Base-by-base conservation (phyloP, 2,888 invertebrate genomes). In the Melanargia galathea region DNA sequence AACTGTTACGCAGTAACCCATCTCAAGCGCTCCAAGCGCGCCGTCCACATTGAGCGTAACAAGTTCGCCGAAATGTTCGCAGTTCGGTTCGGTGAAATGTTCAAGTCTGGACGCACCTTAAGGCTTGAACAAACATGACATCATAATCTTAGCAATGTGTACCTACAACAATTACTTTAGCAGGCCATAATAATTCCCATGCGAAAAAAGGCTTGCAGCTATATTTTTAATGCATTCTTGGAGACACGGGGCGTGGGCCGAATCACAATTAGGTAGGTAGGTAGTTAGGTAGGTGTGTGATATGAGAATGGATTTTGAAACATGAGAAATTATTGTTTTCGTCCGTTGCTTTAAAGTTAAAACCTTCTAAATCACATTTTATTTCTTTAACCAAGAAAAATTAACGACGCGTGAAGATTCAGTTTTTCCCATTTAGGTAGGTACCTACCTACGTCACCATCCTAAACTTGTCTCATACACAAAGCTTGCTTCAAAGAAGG, bases 141-240 rank as follows among this genome's bases (percentile, higher is more conserved):
- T 82, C 80, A 80, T 73, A 74, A 72, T 71, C 63, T 64, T 62
- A 67, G 66, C 70, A 68, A 70, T 67, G 66, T 67, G 59, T 73
- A 69, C 75, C 73, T 75, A 77, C 75, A 73, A 73, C 79, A 79
- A 82, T 81, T 79, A 82, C 80, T 81, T 78, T 79, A 76, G 73
- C 69, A 69, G 75, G 77, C 74, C 70, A 74, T 80, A 81, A 80
- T 81, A 81, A 81, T 81, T 79, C 78, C 76, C 80, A 74, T 81
- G 81, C 80, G 78, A 84, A 85, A 82, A 81, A 83, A 81, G 77
- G 76, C 75, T 71, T 80, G 79, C 75, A 75, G 77, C 77, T 75
- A 82, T 82, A 84, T 82, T 82, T 83, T 85, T 82, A 81, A 83
- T 81, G 83, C 82, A 82, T 84, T 85, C 83, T 81, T 73, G 77